Percentiles rank a stretch among this genome's conserved stretches.
phyloP scores from a whole-genome alignment of 2,888 invertebrate genomes.

The Ochropleura plecta region DNA sequence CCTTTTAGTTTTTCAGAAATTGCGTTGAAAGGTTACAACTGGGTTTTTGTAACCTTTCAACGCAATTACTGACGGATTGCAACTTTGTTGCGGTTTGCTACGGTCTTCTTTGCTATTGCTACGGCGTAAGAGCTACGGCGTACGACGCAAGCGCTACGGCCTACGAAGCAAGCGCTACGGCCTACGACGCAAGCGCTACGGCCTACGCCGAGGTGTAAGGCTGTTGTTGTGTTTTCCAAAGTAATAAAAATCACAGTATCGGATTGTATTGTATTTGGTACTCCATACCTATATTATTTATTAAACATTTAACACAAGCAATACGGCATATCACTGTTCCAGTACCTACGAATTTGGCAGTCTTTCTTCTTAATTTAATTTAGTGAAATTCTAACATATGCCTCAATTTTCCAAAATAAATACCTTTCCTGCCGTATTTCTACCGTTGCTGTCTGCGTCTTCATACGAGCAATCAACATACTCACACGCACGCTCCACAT shows the following conservation, averaged over 20 bases:
- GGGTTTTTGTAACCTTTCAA: too few species aligned
- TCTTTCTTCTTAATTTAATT: neutral
- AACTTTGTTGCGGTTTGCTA: too few species aligned
- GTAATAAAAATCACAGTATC: neutral
- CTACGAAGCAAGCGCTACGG: neutral
- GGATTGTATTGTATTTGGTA: neutral
- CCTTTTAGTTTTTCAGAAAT: neutral
- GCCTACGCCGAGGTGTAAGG: neutral
- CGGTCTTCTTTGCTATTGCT: neutral
- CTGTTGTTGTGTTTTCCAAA: too few species aligned
- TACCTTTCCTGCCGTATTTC: neutral
- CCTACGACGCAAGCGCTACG: neutral
- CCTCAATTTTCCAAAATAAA: neutral
- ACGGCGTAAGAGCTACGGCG: neutral
- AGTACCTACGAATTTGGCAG: neutral
- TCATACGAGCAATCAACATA: conserved; percentile 29
- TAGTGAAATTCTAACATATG: neutral
- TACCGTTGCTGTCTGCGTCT: neutral
- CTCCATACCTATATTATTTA: neutral
- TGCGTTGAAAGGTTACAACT: neutral
- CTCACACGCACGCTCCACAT: conserved; percentile 33
- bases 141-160: neutral
- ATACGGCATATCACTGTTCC: neutral
- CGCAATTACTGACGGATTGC: neutral
- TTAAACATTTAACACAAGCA: neutral